Evolutionary conservation across 2,797 vertebrate genomes (phyloP).

Genomic region (Orientallactaga sibirica): DNA sequence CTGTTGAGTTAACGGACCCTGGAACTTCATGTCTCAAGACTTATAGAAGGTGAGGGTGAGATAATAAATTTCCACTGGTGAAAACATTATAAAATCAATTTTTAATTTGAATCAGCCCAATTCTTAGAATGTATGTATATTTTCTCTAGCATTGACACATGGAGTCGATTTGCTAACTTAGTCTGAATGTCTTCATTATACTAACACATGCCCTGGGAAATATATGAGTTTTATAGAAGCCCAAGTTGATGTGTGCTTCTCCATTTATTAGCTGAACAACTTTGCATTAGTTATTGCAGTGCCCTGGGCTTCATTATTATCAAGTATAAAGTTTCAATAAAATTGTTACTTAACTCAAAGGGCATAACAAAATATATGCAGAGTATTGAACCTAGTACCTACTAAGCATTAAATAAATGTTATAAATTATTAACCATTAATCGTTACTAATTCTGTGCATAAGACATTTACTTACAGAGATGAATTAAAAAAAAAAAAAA

Average conservation of each 20-base stretch:
- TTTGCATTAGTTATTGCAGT: neutral
- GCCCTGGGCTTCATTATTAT: neutral
- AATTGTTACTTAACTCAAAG: neutral
- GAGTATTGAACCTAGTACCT: neutral
- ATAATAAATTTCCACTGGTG: neutral
- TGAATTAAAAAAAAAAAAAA: neutral
- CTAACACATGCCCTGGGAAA: neutral
- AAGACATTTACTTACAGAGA: neutral
- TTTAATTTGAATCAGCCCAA: neutral
- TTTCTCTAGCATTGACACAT: neutral
- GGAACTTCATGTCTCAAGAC: neutral
- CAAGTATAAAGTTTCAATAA: neutral
- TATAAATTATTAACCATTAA: slow-evolving; percentile 3
- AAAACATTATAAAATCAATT: neutral
- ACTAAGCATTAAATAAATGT: neutral
- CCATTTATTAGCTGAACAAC: neutral
- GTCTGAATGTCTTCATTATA: slow-evolving; percentile 1
- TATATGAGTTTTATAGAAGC: neutral
- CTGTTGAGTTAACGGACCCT: neutral
- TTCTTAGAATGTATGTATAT: neutral
- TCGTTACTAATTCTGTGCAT: neutral
- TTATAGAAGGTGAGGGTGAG: neutral
- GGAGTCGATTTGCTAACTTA: neutral
- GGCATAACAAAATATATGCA: neutral
- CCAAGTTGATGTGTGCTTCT: neutral